Base-by-base conservation (phyloP, 2,797 vertebrate genomes). In the Paramormyrops hopkinsi region DNA sequence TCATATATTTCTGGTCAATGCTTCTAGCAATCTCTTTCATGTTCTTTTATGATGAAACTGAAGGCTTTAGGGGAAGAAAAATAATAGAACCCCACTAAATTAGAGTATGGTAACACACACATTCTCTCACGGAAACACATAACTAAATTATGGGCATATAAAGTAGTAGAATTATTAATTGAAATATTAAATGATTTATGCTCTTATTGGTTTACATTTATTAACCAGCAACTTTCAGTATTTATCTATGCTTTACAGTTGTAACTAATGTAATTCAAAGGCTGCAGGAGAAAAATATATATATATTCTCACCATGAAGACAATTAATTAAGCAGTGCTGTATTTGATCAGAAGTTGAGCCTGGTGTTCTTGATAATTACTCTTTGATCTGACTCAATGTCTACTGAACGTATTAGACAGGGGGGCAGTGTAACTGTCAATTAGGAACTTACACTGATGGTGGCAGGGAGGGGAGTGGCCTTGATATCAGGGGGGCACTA, bases 141-240 rank as follows among this genome's bases (percentile, higher is more conserved):
- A 79, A 79, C 37, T 79, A 46, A 46, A 44, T 73, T 2, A 73
- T 73, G 29, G 65, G 65, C 65, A 33, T 73, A 79, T 79, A 79
- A 73, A 17, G 65, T 8, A 44, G 73, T 8, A 79, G 73, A 79
- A 79, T 79, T 44, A 44, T 79, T 79, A 79, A 79, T 79, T 79
- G 73, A 46, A 79, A 44, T 79, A 46, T 79, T 79, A 79, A 44
- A 79, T 79, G 73, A 79, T 79, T 76, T 76, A 76, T 69, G 33
- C 73, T 6, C 17, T 19, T 4, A 2, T 41, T 37, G 29, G 73
- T 41, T 79, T 79, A 46, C 41, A 79, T 79, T 44, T 79, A n/a
- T 79, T 44, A 19, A n/a, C 37, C 37, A 79, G 41, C 73, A 79
- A 79, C 73, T 79, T 79, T 79, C 37, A 79, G 73, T 65, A 29